A percentile compares a stretch with the other conserved stretches of the same genome.
These are phyloP conservation scores for Cephalopachus bancanus DNA, from an alignment of 2,797 vertebrate species.

Conservation along the genomic window DNA sequence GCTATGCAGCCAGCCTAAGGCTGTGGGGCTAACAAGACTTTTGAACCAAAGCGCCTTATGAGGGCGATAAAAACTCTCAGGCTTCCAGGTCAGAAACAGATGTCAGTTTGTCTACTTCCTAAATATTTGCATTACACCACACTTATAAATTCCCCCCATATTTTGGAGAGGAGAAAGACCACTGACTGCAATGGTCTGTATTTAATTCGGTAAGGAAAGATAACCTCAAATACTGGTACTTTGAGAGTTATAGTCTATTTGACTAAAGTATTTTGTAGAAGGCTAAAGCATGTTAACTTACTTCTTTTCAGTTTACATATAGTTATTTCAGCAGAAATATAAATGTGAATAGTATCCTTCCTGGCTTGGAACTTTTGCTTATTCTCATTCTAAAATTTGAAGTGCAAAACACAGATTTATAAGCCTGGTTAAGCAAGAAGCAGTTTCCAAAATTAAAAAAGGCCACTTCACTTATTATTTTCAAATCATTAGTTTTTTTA, in stretches of 20 bases:
- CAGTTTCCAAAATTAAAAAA: constrained; percentile 52
- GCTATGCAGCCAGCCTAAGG: background rate
- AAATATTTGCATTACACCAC: constrained; percentile 12
- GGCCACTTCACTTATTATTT: constrained; percentile 12
- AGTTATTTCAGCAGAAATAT: constrained; percentile 53
- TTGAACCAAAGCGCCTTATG: background rate
- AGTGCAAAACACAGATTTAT: constrained; percentile 56
- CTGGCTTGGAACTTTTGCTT: background rate
- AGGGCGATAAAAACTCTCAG: background rate
- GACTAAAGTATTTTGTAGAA: constrained; percentile 47
- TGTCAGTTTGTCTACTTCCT: constrained; percentile 46
- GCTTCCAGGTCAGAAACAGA: constrained; percentile 22
- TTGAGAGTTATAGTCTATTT: constrained; percentile 15
- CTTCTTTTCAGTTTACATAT: constrained; percentile 26
- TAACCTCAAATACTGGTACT: constrained; percentile 39
- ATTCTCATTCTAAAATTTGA: constrained; percentile 60
- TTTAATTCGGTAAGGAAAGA: constrained; percentile 46
- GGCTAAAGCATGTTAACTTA: background rate
- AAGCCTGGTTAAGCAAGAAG: constrained; percentile 29
- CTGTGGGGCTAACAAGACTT: background rate
- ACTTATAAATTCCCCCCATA: constrained; percentile 16
- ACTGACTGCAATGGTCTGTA: background rate
- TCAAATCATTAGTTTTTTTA: background rate
- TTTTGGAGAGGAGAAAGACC: background rate
- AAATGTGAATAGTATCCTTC: constrained; percentile 8